phyloP scores from a whole-genome alignment of 2,888 invertebrate species.

The Cryptus viduatorius region DNA sequence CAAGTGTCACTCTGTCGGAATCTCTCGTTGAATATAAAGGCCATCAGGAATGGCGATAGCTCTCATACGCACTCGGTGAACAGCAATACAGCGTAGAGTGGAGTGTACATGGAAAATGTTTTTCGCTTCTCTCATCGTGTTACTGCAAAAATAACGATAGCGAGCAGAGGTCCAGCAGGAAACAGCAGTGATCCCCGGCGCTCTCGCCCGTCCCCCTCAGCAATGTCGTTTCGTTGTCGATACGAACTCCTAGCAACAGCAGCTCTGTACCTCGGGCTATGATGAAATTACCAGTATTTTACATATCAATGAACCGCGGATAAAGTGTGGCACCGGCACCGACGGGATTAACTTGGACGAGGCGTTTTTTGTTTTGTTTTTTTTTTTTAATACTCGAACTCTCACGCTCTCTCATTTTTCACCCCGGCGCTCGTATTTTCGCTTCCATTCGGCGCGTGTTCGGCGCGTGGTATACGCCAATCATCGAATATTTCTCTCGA shows the following conservation, averaged over 20 bases:
- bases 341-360: constrained; percentile 4
- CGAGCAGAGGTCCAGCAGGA: constrained; percentile 2
- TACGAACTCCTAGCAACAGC: constrained; percentile 12
- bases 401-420: constrained; percentile 9
- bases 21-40: constrained; percentile 39
- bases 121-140: constrained; percentile 21
- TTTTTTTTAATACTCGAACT: constrained; percentile 12
- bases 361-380: background rate
- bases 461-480: background rate
- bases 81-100: background rate
- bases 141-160: constrained; percentile 48
- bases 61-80: constrained; percentile 5
- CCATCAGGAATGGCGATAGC: constrained; percentile 21
- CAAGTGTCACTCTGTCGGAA: background rate
- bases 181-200: background rate
- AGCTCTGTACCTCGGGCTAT: background rate
- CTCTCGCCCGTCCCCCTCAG: background rate
- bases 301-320: constrained; percentile 47
- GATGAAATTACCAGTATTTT: constrained; percentile 40
- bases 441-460: background rate
- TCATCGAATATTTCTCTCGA: background rate
- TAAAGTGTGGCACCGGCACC: constrained; percentile 20
- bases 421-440: constrained; percentile 28
- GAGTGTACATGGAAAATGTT: constrained; percentile 37
- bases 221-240: constrained; percentile 1